Evolutionary conservation across 2,888 invertebrate species (phyloP), one percentile per base, ranked within the genome.

Genomic region (Lasioglossum pauxillum): DNA sequence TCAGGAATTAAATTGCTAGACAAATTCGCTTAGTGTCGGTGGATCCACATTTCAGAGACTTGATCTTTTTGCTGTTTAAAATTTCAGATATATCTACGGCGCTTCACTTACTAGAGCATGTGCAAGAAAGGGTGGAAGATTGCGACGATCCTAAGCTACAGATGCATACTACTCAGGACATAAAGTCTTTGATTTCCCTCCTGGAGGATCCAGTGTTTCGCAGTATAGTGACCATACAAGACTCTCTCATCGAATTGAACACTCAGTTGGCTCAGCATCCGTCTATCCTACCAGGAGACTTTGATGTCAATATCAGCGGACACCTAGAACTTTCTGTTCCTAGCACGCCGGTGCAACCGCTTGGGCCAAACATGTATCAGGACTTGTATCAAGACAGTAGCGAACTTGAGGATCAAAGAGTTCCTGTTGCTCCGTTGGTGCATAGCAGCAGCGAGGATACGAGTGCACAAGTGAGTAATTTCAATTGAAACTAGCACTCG

Each of bases 241-340:
- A 99, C 94, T 99, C 99, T 0, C 96, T 99, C 72, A 97, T 97
- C 73, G 98, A 99, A 95, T 96, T 99, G 80, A 98, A 98, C 89
- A 97, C 97, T 46, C 98, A 98, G 95, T 96, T 98, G 81, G 97
- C 97, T 67, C 98, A 98, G 93, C 99, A 99, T 95, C 99, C 99
- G 23, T 98, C 98, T 35, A 98, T 99, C 94, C 96, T 99, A 87
- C 98, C 99, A 71, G 98, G 98, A 77, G 99, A 99, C 95, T 99
- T 99, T 95, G 98, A 99, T 94, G 98, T 99, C 81, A 98, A 97
- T 91, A 97, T 97, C 73, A 97, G 98, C 90, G 98, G 98, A 93
- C 94, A 94, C 73, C 80, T 95, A 72, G 94, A 95, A 76, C 89
- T 95, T 12, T 95, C 95, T 5, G 93, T 95, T 74, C 95, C 95